A percentile compares a stretch with the other conserved stretches of the same genome.
These are phyloP conservation scores for Gymnothorax reevesii DNA, from an alignment of 2,797 vertebrate species.

Conservation along the genomic window DNA sequence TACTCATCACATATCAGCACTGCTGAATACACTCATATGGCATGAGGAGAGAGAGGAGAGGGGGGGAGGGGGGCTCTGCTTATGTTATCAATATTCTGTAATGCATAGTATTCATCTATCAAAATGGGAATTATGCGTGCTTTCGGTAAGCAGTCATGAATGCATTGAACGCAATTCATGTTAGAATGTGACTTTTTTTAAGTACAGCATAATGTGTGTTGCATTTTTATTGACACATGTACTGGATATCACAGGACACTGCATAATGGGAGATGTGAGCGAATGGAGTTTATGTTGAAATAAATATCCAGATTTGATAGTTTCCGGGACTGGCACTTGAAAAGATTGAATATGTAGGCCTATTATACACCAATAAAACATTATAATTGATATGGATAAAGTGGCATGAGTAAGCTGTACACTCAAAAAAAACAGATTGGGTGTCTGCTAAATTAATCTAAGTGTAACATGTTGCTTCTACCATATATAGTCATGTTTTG, in stretches of 20 bases:
- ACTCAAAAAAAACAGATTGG: no score
- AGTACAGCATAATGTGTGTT: background rate
- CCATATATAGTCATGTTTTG: no score
- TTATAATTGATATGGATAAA: background rate
- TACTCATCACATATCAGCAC: slow-evolving; percentile 50
- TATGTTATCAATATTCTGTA: background rate
- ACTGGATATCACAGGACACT: background rate
- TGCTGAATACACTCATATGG: background rate
- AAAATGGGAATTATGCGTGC: background rate
- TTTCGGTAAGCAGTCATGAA: background rate
- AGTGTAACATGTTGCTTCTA: no score
- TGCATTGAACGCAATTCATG: background rate
- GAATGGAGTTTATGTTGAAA: background rate
- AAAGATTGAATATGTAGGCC: background rate
- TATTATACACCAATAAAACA: background rate
- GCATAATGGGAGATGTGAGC: background rate
- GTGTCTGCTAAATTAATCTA: no score
- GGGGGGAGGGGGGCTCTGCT: background rate
- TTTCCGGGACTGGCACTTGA: background rate
- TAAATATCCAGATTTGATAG: background rate
- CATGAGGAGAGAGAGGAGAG: background rate
- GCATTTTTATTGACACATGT: background rate
- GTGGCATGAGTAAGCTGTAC: background rate
- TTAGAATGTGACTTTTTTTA: background rate
- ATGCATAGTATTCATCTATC: background rate